Evolutionary conservation across 1,140 invertebrate genomes (phyloP), one percentile per base, ranked within the genome.

Genomic region (Magallana angulata): DNA sequence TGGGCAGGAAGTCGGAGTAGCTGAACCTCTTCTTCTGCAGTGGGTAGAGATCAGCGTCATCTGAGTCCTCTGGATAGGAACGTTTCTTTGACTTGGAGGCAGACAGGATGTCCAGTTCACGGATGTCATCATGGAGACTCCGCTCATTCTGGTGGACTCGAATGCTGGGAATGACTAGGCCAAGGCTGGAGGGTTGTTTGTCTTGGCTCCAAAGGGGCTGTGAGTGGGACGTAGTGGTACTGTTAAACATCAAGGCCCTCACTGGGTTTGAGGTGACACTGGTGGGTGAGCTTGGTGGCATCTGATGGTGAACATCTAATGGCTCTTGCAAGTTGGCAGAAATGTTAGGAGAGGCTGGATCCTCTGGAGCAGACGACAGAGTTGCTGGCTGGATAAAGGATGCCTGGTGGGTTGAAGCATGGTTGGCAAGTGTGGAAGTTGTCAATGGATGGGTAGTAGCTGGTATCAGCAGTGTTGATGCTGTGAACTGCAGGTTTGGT

Each of bases 81-180:
- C 68, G 68, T 30, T 76, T 76, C 18, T 11, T 76, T 30, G 68
- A 76, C 11, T 76, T 76, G 30, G 24, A 36, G 68, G 68, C 12
- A 30, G 24, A 76, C 36, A 12, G 6, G 24, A 4, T 24, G 24
- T 18, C 7, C 1, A 76, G 60, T 7, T 7, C 18, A n/a, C 60
- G 12, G 68, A 76, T 76, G 24, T 76, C 68, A 2, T 76, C 68
- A 30, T 76, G 68, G 18, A 76, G 68, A 36, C 24, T 76, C 68
- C 36, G 68, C 68, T 76, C 68, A 76, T 11, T 76, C 68, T 76
- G 68, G 36, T 76, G 68, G 8, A 76, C 68, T 12, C 24, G 68
- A 30, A 76, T 36, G 68, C 68, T 76, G 24, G 68, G 68, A 12
- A 76, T 76, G 68, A 76, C 14, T 30, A 76, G 11, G 9, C 24